Evolutionary conservation across 2,113 vertebrate genomes (phyloP), one percentile per base, ranked within the genome.

Genomic region (Festucalex cinctus): DNA sequence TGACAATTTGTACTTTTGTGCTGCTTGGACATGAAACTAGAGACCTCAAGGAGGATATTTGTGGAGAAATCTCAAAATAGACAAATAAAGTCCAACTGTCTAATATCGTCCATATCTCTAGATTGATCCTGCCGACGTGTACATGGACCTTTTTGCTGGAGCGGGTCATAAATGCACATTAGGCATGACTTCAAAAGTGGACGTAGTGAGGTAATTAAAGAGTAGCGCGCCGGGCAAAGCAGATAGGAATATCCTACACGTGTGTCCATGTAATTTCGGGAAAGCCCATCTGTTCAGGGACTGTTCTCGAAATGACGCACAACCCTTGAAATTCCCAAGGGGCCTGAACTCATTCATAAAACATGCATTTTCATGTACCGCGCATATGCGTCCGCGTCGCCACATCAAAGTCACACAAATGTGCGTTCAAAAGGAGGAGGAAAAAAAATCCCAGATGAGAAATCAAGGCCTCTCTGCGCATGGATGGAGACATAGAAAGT

Each of bases 241-340:
- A 86, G 62, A 88, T 85, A 88, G 84, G 70, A 82, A 75, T 71
- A 78, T 77, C 59, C 83, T 76, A 62, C 84, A 87, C 59, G 73
- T 73, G 87, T 73, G 75, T 75, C 64, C 71, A 76, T 77, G 48
- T 88, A 83, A 88, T 88, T 90, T 83, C 80, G 80, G 88, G 85
- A 83, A 83, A 81, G 84, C 78, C 86, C 87, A 90, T 89, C 88
- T 89, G 89, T 84, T 89, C 74, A 62, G 70, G 75, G 77, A 87
- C 80, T 80, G 71, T 73, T 68, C 68, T 82, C 48, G 69, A 84
- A 84, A 86, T 83, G 71, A 79, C 78, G 72, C 65, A 80, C n/a
- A 54, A 72, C 53, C 68, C 69, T 74, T 60, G 73, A 81, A 81
- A 84, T 75, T 85, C 78, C 71, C 72, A 74, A 68, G 78, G 78